phyloP scores from a whole-genome alignment of 35 echinoderm and acorn worm species.

The Ophioderma brevispina region DNA sequence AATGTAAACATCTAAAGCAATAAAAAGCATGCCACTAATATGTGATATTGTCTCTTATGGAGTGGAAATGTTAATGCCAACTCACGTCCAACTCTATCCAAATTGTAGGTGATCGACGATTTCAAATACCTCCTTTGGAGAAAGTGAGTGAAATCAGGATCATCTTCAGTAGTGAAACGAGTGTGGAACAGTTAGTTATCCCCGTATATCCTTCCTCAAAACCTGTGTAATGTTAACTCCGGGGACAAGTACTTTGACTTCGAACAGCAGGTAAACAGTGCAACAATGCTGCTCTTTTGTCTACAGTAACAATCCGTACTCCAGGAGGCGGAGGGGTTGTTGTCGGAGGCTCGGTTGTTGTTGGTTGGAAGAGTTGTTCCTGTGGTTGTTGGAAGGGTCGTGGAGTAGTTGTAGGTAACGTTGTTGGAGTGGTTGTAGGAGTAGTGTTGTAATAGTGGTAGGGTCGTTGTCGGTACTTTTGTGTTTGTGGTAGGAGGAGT shows the following conservation, averaged over 20 bases:
- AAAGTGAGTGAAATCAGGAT: slow-evolving; percentile 60
- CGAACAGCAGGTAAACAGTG: slow-evolving; percentile 36
- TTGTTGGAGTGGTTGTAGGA: slow-evolving; percentile 12
- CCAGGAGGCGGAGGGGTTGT: slow-evolving; percentile 48
- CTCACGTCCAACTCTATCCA: slow-evolving; percentile 56
- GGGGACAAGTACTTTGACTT: slow-evolving; percentile 39
- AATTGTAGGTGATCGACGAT: slow-evolving; percentile 45
- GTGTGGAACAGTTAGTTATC: slow-evolving; percentile 14
- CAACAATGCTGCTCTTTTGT: neutral
- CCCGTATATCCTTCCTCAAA: slow-evolving; percentile 14
- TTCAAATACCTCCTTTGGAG: slow-evolving; percentile 42
- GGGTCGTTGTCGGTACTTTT: neutral
- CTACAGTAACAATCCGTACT: slow-evolving; percentile 24
- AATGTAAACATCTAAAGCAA: too few relatives aligned
- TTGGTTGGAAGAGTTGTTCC: neutral
- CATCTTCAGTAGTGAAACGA: slow-evolving; percentile 56
- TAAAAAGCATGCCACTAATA: too few relatives aligned
- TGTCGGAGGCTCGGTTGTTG: slow-evolving; percentile 42
- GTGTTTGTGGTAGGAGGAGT: neutral
- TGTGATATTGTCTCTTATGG: too few relatives aligned
- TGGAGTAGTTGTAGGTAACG: neutral
- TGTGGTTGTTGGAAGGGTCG: neutral
- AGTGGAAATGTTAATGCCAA: too few relatives aligned
- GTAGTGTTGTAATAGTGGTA: too few relatives aligned
- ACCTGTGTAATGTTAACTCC: slow-evolving; percentile 4